Evolutionary conservation across 2,888 invertebrate species (phyloP), one percentile per base, ranked within the genome.

Genomic region (Phaedon cochleariae): DNA sequence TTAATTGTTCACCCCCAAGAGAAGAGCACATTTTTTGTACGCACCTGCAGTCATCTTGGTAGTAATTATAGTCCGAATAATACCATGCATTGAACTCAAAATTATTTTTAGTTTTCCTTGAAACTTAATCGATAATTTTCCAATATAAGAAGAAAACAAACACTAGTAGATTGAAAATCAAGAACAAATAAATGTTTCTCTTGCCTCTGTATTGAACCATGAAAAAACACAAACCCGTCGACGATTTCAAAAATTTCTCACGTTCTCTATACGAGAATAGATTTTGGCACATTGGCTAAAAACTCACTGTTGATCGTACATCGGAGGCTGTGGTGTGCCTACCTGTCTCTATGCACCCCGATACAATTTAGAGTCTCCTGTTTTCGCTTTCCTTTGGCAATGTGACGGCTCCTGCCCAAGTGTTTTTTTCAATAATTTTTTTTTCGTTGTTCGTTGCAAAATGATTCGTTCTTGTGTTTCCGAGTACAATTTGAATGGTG

Each of bases 221-320:
- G 18, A 57, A 57, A 10, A 48, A 21, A 41, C 41, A 45, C 22
- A 22, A 45, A n/a, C 17, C 45, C 22, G 57, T 15, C 41, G 15
- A 41, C 41, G 41, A 41, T 41, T 41, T 41, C 41, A 41, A 67
- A 45, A 65, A 52, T 61, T 53, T 62, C 63, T 65, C 54, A 63
- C 60, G 61, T 64, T 55, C 52, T 48, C 46, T 31, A 65, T 65
- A 79, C 80, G 67, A 76, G 79, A 81, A 81, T 81, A 81, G 81
- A 79, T 77, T 80, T 75, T 80, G 79, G 79, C 77, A 78, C 76
- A 73, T 74, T 69, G 64, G 66, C 72, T 74, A 69, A 66, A 69
- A 70, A 68, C 46, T 51, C 57, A 49, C 46, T 62, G 49, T 37
- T 37, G 63, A 64, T 71, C 70, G 73, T 46, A n/a, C n/a, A n/a